phyloP scores from a whole-genome alignment of 2,888 invertebrate species.

The Drosophila tanythrix region DNA sequence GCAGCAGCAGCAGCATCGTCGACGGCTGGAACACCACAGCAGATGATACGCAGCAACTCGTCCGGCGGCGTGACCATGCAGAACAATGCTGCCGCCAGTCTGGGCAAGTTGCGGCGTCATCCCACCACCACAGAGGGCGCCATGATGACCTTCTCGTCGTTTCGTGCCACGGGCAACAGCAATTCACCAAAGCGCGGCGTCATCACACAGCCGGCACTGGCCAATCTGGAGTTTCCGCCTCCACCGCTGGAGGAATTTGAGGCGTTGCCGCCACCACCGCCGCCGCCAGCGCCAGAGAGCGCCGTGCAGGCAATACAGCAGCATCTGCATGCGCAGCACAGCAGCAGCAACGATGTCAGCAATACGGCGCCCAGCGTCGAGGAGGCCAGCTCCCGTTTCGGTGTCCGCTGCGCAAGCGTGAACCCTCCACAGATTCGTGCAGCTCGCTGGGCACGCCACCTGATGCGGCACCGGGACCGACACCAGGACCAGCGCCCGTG shows the following conservation, averaged over 20 bases:
- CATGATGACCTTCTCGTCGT: conserved; percentile 85
- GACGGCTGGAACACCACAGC: conserved; percentile 84
- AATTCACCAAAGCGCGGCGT: conserved; percentile 88
- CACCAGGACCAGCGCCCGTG: neutral
- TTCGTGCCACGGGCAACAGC: conserved; percentile 88
- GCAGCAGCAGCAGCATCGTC: conserved; percentile 15
- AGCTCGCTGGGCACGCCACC: conserved; percentile 86
- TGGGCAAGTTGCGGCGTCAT: conserved; percentile 86
- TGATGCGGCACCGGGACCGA: conserved; percentile 63
- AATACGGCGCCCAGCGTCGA: conserved; percentile 89
- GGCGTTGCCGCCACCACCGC: conserved; percentile 76
- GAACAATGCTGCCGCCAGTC: conserved; percentile 87
- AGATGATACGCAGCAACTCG: conserved; percentile 96
- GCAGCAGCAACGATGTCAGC: conserved; percentile 86
- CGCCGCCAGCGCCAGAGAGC: conserved; percentile 73
- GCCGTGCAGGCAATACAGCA: conserved; percentile 67
- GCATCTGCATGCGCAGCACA: conserved; percentile 72
- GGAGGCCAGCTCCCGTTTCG: conserved; percentile 90
- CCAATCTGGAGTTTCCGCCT: conserved; percentile 94
- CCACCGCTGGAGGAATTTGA: conserved; percentile 90
- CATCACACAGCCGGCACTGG: conserved; percentile 89
- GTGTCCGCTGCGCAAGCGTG: conserved; percentile 89
- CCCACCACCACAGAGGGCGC: conserved; percentile 86
- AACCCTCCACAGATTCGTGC: conserved; percentile 87
- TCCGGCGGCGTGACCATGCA: conserved; percentile 92